Evolutionary conservation across 2,113 vertebrate species (phyloP), one percentile per base, ranked within the genome.

Genomic region (Cochlearius cochlearius): DNA sequence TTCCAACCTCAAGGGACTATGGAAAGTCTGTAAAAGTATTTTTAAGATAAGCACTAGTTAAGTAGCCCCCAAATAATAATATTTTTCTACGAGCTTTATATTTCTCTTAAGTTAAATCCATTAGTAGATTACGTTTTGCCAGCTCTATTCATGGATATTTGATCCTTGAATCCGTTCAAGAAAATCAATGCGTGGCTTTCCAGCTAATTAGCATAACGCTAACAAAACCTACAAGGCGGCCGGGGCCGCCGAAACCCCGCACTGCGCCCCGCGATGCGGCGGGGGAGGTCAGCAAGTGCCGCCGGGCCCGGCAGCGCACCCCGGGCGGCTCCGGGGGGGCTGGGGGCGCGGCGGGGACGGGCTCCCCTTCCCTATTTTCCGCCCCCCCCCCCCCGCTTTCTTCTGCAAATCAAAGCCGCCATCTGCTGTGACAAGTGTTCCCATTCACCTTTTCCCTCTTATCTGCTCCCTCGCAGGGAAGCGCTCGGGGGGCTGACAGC

Each of bases 401-500:
- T 74, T 94, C 93, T 96, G 93, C 97, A 97, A 98, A 98, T 99
- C 98, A 98, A 97, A 97, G 49, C 66, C 90, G 91, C 96, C 98
- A 98, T 98, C 98, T 98, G 97, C 97, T 68, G 91, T 98, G 98
- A 98, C 98, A 98, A 98, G 98, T 98, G 98, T 98, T 98, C 97
- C 97, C 98, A 98, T 98, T 99, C 98, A 99, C 98, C 98, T 98
- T 98, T 98, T 98, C 97, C 92, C 89, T 98, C 98, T 99, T 99
- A 99, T 99, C 99, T 98, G 90, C 97, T 96, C 98, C 97, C 97
- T 96, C 89, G 97, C 98, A 98, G 98, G 95, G 96, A 97, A 98
- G 97, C 87, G 97, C 97, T 98, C 95, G 30, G 86, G 95, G 97
- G 97, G 97, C 97, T 89, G 97, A 96, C 96, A 95, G 97, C 97